A percentile compares a stretch with the other conserved stretches of the same genome.
Conservation (phyloP, 1,140 invertebrate species). For the Anoplolepis gracilipes region DNA sequence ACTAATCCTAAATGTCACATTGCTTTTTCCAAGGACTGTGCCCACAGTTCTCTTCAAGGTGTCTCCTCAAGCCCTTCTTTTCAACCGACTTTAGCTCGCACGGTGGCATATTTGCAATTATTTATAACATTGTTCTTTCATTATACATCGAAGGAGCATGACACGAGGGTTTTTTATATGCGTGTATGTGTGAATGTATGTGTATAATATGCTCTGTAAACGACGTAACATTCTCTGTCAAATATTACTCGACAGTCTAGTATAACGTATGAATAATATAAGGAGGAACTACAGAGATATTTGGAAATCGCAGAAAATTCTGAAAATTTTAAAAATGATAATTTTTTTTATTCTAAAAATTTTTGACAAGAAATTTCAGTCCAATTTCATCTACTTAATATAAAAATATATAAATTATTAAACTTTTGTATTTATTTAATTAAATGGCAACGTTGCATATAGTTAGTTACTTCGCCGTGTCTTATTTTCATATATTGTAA, state of each 20-base stretch:
- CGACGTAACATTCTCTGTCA: slow-evolving; percentile 70
- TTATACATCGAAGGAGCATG: slow-evolving; percentile 48
- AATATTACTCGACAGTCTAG: slow-evolving; percentile 74
- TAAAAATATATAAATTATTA: no score
- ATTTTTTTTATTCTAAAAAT: no score
- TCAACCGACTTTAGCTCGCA: slow-evolving; percentile 44
- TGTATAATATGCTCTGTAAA: slow-evolving; percentile 63
- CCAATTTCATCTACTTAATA: no score
- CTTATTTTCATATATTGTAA: no score
- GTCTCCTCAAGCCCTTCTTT: slow-evolving; percentile 44
- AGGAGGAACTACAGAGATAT: no score
- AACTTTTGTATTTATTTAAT: no score
- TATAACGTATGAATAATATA: no score
- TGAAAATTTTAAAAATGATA: no score
- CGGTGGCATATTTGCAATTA: slow-evolving; percentile 79
- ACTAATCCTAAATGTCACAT: slow-evolving; percentile 43
- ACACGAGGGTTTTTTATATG: not conserved
- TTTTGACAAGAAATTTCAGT: no score
- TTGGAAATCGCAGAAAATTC: no score
- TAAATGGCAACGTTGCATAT: no score
- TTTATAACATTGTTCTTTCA: slow-evolving; percentile 73
- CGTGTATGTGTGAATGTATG: not conserved
- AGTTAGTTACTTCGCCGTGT: no score
- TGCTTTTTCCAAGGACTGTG: slow-evolving; percentile 12
- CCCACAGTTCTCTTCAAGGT: not conserved